Conservation (phyloP, 2,113 vertebrate species). For the Halcyon senegalensis region DNA sequence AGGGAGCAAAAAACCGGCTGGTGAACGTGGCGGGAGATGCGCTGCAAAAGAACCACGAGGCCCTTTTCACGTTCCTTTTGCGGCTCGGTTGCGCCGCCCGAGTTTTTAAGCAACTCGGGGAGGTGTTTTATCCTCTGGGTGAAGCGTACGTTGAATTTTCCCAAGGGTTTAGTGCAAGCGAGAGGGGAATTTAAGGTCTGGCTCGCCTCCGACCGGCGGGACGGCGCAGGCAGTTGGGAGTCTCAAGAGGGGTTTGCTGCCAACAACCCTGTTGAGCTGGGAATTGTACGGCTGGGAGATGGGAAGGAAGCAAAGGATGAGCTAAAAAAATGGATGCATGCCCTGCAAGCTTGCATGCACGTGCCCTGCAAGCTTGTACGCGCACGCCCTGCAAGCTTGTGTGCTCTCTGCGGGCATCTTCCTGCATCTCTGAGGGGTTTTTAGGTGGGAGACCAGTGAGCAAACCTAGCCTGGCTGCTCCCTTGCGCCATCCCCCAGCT, state of each 20-base stretch:
- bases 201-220: accelerated
- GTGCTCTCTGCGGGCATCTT: not conserved
- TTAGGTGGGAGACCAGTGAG: accelerated
- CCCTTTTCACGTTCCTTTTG: not conserved
- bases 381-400: accelerated
- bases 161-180: accelerated
- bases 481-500: accelerated
- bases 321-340: not conserved
- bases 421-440: not conserved
- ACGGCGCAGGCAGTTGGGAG: not conserved
- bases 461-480: not conserved
- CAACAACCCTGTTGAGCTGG: not conserved
- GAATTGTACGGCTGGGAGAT: not conserved
- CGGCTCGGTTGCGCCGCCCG: accelerated
- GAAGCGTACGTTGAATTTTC: not conserved
- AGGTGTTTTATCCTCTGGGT: not conserved
- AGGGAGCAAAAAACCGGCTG: not conserved
- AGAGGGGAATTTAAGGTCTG: not conserved
- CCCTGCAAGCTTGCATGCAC: not conserved
- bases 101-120: not conserved
- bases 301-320: not conserved
- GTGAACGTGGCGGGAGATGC: not conserved
- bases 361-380: not conserved
- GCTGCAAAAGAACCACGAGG: not conserved
- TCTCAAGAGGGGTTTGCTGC: not conserved